These are phyloP conservation scores for Tromatobia lineatoria DNA, from an alignment of 2,888 invertebrate genomes.

Conservation along the genomic window DNA sequence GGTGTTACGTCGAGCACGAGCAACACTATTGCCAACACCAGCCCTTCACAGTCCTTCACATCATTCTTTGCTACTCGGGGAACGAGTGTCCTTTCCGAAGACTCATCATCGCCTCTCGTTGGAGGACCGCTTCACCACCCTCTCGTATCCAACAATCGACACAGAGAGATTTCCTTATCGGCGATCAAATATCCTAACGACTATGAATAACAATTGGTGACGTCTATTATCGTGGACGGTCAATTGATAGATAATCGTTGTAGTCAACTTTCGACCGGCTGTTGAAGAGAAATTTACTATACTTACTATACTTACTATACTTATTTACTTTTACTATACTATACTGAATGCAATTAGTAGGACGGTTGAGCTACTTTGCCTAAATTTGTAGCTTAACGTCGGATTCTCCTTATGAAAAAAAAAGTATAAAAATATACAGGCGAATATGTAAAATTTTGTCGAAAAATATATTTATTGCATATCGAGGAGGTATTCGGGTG, in stretches of 20 bases:
- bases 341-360: neutral
- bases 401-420: neutral
- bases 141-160: slow-evolving; percentile 40
- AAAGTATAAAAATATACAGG: no score
- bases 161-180: slow-evolving; percentile 49
- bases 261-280: neutral
- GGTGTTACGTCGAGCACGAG: neutral
- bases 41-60: slow-evolving; percentile 44
- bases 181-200: slow-evolving; percentile 53
- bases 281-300: no score
- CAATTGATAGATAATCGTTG: neutral
- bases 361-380: neutral
- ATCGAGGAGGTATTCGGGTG: no score
- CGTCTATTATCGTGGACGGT: neutral
- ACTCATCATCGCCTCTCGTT: slow-evolving; percentile 43
- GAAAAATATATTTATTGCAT: no score
- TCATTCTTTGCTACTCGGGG: slow-evolving; percentile 28
- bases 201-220: slow-evolving; percentile 55
- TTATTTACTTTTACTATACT: no score
- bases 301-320: no score
- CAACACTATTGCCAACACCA: slow-evolving; percentile 15
- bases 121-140: slow-evolving; percentile 31
- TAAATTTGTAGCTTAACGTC: neutral
- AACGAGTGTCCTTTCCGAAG: slow-evolving; percentile 45
- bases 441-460: no score